phyloP scores from a whole-genome alignment of 2,113 vertebrate genomes.

The Aleadryas rufinucha region DNA sequence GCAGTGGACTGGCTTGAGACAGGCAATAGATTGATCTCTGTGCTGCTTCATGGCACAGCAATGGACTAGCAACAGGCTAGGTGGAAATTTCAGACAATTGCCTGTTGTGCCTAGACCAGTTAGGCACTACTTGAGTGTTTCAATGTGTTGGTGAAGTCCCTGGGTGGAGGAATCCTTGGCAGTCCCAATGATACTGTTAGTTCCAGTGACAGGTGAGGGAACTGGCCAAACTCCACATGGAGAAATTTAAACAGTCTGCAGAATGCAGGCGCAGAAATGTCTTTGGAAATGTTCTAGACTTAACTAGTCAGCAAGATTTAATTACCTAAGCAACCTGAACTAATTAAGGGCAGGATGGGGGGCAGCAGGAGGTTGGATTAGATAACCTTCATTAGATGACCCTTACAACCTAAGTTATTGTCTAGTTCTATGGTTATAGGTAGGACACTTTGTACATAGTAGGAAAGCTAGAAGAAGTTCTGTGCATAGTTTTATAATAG shows the following conservation, averaged over 20 bases:
- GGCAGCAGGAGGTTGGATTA: not conserved
- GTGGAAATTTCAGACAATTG: not conserved
- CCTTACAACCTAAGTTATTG: not conserved
- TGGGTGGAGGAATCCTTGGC: not conserved
- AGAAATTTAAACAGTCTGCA: not conserved
- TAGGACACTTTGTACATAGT: not conserved
- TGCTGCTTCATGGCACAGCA: not conserved
- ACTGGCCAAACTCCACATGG: not conserved
- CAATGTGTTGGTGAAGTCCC: not conserved
- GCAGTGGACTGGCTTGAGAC: not conserved
- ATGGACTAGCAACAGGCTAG: not conserved
- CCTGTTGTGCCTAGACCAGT: not conserved
- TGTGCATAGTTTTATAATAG: not conserved
- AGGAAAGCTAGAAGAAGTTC: not conserved
- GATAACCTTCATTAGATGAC: not conserved
- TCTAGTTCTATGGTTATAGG: not conserved
- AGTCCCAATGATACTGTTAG: not conserved
- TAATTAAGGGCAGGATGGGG: rapidly evolving
- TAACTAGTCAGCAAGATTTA: not conserved
- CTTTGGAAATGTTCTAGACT: not conserved
- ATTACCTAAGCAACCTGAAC: not conserved
- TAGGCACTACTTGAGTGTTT: not conserved
- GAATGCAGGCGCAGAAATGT: not conserved
- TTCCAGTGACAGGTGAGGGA: not conserved
- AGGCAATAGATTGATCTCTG: not conserved